Evolutionary conservation across 2,113 vertebrate genomes (phyloP).

Genomic region (Scophthalmus maximus): DNA sequence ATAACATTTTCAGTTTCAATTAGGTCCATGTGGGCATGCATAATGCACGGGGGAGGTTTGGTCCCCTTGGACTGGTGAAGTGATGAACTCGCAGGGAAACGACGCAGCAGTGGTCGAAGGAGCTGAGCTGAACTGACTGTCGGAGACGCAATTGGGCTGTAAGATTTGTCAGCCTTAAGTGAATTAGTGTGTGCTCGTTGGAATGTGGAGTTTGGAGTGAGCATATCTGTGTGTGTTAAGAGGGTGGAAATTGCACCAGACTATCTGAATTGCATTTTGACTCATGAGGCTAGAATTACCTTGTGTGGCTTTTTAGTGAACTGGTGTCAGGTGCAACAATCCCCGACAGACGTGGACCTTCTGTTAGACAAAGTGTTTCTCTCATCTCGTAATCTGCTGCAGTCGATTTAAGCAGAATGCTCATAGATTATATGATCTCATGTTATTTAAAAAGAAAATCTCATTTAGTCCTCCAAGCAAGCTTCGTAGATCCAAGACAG

Average conservation of each 20-base stretch:
- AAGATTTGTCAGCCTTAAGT: conserved; percentile 63
- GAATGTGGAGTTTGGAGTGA: conserved; percentile 46
- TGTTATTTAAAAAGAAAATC: background rate
- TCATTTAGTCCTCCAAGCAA: background rate
- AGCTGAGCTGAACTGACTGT: conserved; percentile 51
- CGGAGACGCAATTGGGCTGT: conserved; percentile 29
- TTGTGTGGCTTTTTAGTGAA: conserved; percentile 28
- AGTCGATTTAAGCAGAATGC: background rate
- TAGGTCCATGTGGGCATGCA: conserved; percentile 80
- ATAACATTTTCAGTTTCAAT: conserved; percentile 88
- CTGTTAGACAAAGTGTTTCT: background rate
- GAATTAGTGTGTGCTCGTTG: conserved; percentile 56
- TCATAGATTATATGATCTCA: conserved; percentile 5
- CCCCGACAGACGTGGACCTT: conserved; percentile 2
- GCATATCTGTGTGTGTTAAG: background rate
- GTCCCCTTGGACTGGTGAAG: conserved; percentile 58
- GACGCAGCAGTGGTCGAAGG: conserved; percentile 44
- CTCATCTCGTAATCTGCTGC: background rate
- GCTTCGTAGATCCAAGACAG: background rate
- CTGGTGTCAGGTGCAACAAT: background rate
- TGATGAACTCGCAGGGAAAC: conserved; percentile 66
- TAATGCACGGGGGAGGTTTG: conserved; percentile 76
- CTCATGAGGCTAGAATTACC: conserved; percentile 32
- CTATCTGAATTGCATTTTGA: conserved; percentile 44
- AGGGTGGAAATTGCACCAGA: conserved; percentile 40